Evolutionary conservation across 2,113 vertebrate genomes (phyloP), one percentile per base, ranked within the genome.

Genomic region (Coturnix japonica): DNA sequence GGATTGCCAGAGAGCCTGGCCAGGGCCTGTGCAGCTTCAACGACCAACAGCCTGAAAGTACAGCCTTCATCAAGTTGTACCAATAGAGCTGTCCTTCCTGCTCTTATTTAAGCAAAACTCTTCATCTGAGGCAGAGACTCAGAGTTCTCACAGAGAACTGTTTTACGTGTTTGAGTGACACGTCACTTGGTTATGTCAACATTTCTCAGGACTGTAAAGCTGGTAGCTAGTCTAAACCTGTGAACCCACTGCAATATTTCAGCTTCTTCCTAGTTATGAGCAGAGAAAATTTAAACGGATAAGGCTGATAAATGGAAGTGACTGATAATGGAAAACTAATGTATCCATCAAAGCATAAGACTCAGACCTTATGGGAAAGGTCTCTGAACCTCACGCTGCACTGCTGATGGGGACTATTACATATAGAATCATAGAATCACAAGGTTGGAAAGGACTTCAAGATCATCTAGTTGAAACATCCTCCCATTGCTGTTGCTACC

Each of bases 61-160:
- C 54, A 82, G 67, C 64, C 64, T 82, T 43, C 39, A 73, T 67
- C 35, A 89, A 89, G 54, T 17, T 87, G 60, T 71, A 85, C 8
- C 35, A 93, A 12, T 71, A 90, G 81, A 89, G 74, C 67, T 71
- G 46, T 31, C 89, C 81, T 53, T 60, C 89, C 81, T 53, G 64
- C 53, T 67, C 89, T 94, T 90, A 73, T 87, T 91, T 77, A 80
- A 92, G 81, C 60, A 85, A 76, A 92, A 77, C 25, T 73, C 28
- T 54, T 66, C 67, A 56, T 89, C 74, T 77, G 64, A 80, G 84
- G 51, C 73, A 86, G 49, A 94, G 67, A 41, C 60, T 77, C 67
- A 85, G 59, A 80, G 64, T 30, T 94, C 87, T 51, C n/a, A 31
- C 0, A 20, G 79, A 67, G 92, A 85, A 63, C 3, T 23, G 49